Base-by-base conservation (phyloP, 2,797 vertebrate species). In the Paedocypris micromegethes region DNA sequence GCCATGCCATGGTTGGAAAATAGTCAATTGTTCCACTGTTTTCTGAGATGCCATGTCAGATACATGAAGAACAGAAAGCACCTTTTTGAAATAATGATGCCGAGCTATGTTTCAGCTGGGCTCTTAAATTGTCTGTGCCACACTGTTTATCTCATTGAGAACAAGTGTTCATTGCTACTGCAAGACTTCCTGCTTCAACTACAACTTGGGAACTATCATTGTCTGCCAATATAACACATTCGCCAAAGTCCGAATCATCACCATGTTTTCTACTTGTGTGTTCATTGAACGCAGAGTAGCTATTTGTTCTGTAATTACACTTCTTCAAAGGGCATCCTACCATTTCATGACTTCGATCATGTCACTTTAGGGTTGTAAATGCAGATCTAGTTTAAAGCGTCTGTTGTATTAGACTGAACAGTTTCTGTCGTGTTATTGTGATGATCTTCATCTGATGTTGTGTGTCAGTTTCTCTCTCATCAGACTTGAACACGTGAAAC, bases 201-300 rank as follows among this genome's bases (percentile, higher is more conserved):
- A 41, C 23, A 39, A 48, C 50, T 69, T 4, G 57, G 46, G 42
- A 42, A 62, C 51, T n/a, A 65, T 75, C 60, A 62, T 58, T 69
- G 23, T 66, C 62, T 66, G 8, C 9, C 9, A 38, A 66, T 2
- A 72, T 8, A 4, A 66, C 47, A 67, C 9, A 3, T 49, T 67
- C 59, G 64, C 43, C n/a, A 63, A 72, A 75, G 39, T 72, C 73
- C 70, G 40, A 69, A 66, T 38, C 58, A 58, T 9, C 69, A 4
- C 5, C 45, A 70, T 78, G 72, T 23, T 53, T 53, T 65, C 65
- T 75, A 59, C 68, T 77, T 58, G 70, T 75, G 45, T 77, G 69
- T 57, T 72, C 46, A n/a, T 75, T 72, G 49, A 75, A 66, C 5
- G 61, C 52, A 5, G 68, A 72, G 42, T 65, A 74, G 2, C 54